These are phyloP conservation scores for Hydriomena furcata DNA, from an alignment of 2,888 invertebrate species.

Conservation along the genomic window DNA sequence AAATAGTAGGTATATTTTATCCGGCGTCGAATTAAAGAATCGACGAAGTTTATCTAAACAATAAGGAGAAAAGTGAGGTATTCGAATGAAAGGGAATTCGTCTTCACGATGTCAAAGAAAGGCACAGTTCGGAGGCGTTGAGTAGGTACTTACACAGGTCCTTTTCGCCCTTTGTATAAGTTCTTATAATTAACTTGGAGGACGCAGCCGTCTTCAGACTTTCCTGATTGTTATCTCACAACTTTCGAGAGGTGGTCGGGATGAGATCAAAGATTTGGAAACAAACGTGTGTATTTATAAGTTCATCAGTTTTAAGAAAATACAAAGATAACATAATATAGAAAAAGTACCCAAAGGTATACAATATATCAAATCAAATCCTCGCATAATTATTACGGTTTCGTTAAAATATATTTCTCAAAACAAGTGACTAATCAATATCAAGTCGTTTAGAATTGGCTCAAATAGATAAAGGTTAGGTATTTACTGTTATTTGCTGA, in stretches of 20 bases:
- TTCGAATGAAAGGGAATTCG: conserved; percentile 45
- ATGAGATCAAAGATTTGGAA: conserved; percentile 48
- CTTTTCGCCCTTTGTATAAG: conserved; percentile 48
- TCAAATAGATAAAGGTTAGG: too few relatives aligned
- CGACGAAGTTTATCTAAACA: conserved; percentile 41
- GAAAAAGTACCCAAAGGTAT: too few relatives aligned
- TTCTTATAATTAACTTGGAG: conserved; percentile 58
- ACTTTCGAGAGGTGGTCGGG: conserved; percentile 45
- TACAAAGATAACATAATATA: too few relatives aligned
- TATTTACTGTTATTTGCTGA: too few relatives aligned
- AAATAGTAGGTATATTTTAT: conserved; percentile 6
- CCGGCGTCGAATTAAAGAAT: conserved; percentile 20
- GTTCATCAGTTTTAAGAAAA: background rate
- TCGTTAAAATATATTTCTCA: too few relatives aligned
- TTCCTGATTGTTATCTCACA: conserved; percentile 51
- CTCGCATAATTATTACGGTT: too few relatives aligned
- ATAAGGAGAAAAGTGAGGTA: conserved; percentile 41
- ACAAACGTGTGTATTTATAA: conserved; percentile 30
- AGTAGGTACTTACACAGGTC: conserved; percentile 48
- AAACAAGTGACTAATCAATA: too few relatives aligned
- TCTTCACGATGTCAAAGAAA: conserved; percentile 45
- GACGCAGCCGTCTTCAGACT: conserved; percentile 46
- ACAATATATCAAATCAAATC: too few relatives aligned
- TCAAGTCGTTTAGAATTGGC: too few relatives aligned
- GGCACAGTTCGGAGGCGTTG: conserved; percentile 43